phyloP scores from a whole-genome alignment of 2,888 invertebrate genomes.

The Coremacera marginata region DNA sequence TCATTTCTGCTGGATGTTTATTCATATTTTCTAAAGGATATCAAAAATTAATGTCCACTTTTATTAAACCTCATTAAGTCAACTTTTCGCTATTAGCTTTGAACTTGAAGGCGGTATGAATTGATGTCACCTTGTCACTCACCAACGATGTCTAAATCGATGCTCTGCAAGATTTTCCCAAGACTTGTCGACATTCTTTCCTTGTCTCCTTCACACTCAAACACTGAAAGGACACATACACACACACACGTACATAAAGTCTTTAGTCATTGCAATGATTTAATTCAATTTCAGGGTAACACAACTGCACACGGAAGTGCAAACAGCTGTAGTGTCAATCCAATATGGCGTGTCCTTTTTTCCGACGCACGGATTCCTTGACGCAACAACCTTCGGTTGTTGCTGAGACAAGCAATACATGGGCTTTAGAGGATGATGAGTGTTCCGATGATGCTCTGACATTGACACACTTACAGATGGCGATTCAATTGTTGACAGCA shows the following conservation, averaged over 20 bases:
- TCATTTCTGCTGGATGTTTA: too few species aligned
- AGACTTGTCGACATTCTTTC: background rate
- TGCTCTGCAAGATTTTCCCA: too few species aligned
- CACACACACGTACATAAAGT: background rate
- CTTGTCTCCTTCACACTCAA: background rate
- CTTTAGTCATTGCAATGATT: background rate
- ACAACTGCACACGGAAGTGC: background rate
- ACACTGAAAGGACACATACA: background rate
- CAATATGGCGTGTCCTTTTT: constrained; percentile 69
- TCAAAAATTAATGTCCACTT: too few species aligned
- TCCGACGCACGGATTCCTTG: constrained; percentile 65
- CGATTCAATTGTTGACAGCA: constrained; percentile 83
- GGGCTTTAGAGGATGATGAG: constrained; percentile 69
- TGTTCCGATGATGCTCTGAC: constrained; percentile 68
- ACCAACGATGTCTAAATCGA: too few species aligned
- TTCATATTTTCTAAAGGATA: too few species aligned
- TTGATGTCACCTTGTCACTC: too few species aligned
- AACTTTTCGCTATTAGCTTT: too few species aligned
- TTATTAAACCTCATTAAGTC: too few species aligned
- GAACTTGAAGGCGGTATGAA: too few species aligned
- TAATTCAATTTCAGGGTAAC: constrained; percentile 27
- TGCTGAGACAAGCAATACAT: constrained; percentile 59
- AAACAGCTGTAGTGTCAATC: constrained; percentile 18
- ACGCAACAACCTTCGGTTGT: constrained; percentile 66
- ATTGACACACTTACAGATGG: constrained; percentile 83